These are phyloP conservation scores for Antrozous pallidus DNA, from an alignment of 2,797 vertebrate species.

Conservation along the genomic window DNA sequence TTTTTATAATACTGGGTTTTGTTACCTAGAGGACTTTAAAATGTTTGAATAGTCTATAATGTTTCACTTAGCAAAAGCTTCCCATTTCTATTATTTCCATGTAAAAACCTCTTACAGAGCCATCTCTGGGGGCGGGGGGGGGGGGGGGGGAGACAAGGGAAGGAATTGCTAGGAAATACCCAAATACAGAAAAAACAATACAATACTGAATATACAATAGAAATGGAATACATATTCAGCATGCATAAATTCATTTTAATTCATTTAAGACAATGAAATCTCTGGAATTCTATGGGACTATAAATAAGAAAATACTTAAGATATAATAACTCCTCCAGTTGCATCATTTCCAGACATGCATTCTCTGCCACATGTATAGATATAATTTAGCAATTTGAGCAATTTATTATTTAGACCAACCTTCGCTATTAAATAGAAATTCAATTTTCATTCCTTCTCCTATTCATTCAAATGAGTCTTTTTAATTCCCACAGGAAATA, in stretches of 20 bases:
- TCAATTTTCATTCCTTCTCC: background rate
- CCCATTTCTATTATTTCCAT: background rate
- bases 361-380: background rate
- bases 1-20: background rate
- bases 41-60: conserved; percentile 1
- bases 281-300: background rate
- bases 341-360: background rate
- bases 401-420: background rate
- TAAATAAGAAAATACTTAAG: background rate
- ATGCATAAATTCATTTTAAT: background rate
- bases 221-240: background rate
- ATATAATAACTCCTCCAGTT: background rate
- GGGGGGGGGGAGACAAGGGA: no score
- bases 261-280: background rate
- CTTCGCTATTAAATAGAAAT: background rate
- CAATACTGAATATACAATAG: background rate
- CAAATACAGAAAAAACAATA: background rate
- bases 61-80: background rate
- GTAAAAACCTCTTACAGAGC: background rate
- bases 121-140: background rate
- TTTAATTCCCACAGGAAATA: background rate
- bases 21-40: background rate
- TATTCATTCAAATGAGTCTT: background rate
- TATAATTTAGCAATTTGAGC: background rate
- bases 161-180: background rate